These are phyloP conservation scores for Papilio aristodemus DNA, from an alignment of 1,140 invertebrate species.

Conservation along the genomic window DNA sequence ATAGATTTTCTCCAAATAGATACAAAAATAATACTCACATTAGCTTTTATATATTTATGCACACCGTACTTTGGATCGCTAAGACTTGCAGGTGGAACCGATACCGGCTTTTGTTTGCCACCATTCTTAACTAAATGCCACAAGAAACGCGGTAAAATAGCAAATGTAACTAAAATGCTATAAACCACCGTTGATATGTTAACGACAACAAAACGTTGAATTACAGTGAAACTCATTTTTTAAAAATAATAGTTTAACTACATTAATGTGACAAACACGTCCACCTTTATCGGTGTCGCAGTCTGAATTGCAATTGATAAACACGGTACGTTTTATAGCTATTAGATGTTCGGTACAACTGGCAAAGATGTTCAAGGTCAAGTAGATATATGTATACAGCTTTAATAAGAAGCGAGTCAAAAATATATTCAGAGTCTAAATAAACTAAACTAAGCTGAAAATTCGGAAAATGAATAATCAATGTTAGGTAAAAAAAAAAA, in stretches of 20 bases:
- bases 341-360: background rate
- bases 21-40: conserved; percentile 34
- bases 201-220: conserved; percentile 12
- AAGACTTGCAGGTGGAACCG: conserved; percentile 28
- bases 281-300: background rate
- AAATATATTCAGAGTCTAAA: too few species aligned
- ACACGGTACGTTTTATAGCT: background rate
- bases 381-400: too few species aligned
- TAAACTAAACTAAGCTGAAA: too few species aligned
- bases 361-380: background rate
- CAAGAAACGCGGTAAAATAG: conserved; percentile 8
- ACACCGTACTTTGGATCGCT: conserved; percentile 32
- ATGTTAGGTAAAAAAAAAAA: too few species aligned
- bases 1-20: too few species aligned
- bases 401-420: too few species aligned
- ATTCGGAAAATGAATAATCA: too few species aligned
- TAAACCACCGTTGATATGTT: conserved; percentile 17
- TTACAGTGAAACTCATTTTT: conserved; percentile 17
- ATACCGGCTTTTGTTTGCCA: conserved; percentile 25
- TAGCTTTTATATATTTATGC: conserved; percentile 38
- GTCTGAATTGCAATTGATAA: background rate
- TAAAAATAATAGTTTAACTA: background rate
- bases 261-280: background rate
- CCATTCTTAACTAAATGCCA: conserved; percentile 30
- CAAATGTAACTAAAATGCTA: background rate